Base-by-base conservation (phyloP, 2,113 vertebrate genomes). In the Etheostoma spectabile region DNA sequence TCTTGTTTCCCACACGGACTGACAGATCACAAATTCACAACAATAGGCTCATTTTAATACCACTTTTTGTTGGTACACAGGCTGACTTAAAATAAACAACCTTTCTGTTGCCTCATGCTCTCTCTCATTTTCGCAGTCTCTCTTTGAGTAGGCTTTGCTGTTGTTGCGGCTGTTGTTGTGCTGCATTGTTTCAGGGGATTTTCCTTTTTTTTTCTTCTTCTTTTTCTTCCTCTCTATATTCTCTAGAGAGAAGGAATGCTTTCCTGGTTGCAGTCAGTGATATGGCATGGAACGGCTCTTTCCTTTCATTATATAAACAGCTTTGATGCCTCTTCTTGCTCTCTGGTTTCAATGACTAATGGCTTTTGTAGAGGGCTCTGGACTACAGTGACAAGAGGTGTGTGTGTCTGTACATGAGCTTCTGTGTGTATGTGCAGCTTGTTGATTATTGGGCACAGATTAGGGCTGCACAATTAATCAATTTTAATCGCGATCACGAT, bases 31-130 rank as follows among this genome's bases (percentile, higher is more conserved):
- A 92, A 66, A 93, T 88, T 89, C 91, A 87, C 85, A 92, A 93
- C 90, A 94, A 92, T 87, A 79, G 83, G 77, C 83, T 88, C 85
- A 89, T 93, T 94, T 94, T 90, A 93, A 93, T 91, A 85, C 81
- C 83, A 82, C 86, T 91, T 89, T 91, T 74, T 87, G 85, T 91
- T 89, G 86, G 86, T 92, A 93, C 91, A 93, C 71, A 51, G 88
- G 85, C 89, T 78, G 86, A 90, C 90, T 93, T 92, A 92, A 93
- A 94, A 94, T 94, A 95, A 94, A 94, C 90, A 94, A 92, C 88
- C 84, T 91, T 90, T 92, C 79, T 86, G 57, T 88, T 86, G 86
- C 86, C 82, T 90, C 66, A 65, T 76, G 83, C 91, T 77, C 85
- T 55, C 89, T 81, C 83, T 93, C 86, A 83, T 88, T 91, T 81